phyloP scores from a whole-genome alignment of 2,113 vertebrate genomes.

The Alouatta palliata region DNA sequence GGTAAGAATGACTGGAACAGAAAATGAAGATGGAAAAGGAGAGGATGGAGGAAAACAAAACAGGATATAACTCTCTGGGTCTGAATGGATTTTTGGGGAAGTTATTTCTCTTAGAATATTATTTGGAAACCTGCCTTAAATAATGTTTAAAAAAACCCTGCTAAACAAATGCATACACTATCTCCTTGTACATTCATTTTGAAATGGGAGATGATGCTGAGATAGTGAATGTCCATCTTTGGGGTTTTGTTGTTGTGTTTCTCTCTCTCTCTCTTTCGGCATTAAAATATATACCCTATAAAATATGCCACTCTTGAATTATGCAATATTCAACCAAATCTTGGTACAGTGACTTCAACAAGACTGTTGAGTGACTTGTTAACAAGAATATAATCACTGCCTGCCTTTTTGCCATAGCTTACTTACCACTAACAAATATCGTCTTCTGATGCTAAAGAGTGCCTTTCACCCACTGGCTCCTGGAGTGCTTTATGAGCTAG shows the following conservation, averaged over 20 bases:
- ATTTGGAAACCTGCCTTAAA: conserved; percentile 13
- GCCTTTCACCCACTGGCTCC: conserved; percentile 55
- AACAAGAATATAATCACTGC: conserved; percentile 47
- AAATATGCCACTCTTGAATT: conserved; percentile 2
- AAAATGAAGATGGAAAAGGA: neutral
- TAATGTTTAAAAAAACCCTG: conserved; percentile 14
- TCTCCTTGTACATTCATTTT: conserved; percentile 31
- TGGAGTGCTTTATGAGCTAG: conserved; percentile 60
- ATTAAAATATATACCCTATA: neutral
- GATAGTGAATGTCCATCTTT: neutral
- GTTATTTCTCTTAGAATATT: conserved; percentile 4
- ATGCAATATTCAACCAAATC: conserved; percentile 29
- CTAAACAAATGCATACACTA: neutral
- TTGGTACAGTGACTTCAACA: neutral
- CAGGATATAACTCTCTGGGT: neutral
- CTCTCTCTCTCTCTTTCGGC: neutral
- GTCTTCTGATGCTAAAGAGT: conserved; percentile 43
- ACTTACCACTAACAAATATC: conserved; percentile 64
- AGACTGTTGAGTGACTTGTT: conserved; percentile 52
- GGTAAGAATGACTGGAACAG: neutral
- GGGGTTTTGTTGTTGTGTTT: neutral
- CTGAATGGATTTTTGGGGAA: neutral
- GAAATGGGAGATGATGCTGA: conserved; percentile 22
- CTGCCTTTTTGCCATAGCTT: conserved; percentile 52
- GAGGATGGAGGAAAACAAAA: neutral